A percentile compares a stretch with the other conserved stretches of the same genome.
Conservation (phyloP, 1,140 invertebrate genomes). For the Pseudomyrmex sp. region DNA sequence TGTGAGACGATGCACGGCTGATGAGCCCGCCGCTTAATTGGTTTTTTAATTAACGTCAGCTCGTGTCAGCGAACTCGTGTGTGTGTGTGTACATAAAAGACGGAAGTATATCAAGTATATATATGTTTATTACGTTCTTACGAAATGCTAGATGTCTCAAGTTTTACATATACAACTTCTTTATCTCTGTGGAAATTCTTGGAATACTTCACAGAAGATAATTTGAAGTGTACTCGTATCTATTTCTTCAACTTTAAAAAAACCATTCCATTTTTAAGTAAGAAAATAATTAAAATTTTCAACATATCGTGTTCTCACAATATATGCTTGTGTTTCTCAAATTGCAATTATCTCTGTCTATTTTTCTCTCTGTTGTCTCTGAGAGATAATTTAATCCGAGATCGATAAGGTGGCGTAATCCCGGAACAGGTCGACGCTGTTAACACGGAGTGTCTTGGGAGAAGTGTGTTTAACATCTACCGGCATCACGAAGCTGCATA, state of each 20-base stretch:
- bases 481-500: slow-evolving; percentile 56
- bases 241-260: background rate
- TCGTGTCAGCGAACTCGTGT: background rate
- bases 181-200: background rate
- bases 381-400: slow-evolving; percentile 17
- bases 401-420: slow-evolving; percentile 21
- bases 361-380: background rate
- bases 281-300: background rate
- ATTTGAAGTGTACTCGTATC: background rate
- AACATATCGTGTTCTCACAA: background rate
- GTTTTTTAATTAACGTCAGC: slow-evolving; percentile 24
- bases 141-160: background rate
- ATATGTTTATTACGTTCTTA: background rate
- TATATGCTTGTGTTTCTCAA: background rate
- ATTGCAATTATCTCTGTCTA: no score
- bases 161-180: background rate
- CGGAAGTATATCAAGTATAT: no score
- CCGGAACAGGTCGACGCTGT: slow-evolving; percentile 7
- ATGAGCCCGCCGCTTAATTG: slow-evolving; percentile 11
- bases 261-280: background rate
- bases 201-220: background rate
- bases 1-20: slow-evolving; percentile 6
- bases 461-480: slow-evolving; percentile 60
- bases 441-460: slow-evolving; percentile 18
- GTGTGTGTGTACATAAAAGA: no score